Base-by-base conservation (phyloP, 2,797 vertebrate species). In the Platalea minor region DNA sequence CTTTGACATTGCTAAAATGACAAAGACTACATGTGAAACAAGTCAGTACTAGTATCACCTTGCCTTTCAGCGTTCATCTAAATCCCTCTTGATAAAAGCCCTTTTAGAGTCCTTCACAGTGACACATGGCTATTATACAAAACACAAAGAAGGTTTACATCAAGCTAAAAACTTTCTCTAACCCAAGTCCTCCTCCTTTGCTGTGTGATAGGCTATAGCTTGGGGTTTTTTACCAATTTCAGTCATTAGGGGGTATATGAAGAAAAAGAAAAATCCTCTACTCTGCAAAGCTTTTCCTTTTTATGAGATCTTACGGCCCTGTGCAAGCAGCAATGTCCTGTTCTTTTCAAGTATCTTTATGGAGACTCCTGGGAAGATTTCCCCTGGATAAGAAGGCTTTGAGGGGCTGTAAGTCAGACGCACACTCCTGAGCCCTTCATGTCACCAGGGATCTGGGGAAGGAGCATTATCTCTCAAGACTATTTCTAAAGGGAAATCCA, bases 331-430 rank as follows among this genome's bases (percentile, higher is more conserved):
- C 9, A 3, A 95, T 90, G 67, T 80, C 51, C 73, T 77, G 56
- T 69, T 75, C 92, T 94, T 94, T 94, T 85, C 59, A 92, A 91
- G 88, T 93, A 33, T 64, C 74, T 95, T 93, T 86, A 91, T 39
- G 64, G 59, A 84, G 85, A 90, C 74, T 84, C 80, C 60, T 59
- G 63, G 74, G 67, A 95, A 94, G 91, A 86, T 84, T 94, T 95
- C 43, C 77, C n/a, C 88, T 70, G 48, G 60, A 73, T 95, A 82
- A 90, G 69, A 82, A 69, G 41, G 80, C 93, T 95, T 87, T 94
- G 93, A 67, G 83, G 67, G 63, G 39, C 67, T 91, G 8, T 43
- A 96, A 89, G 60, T 78, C 80, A 86, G 74, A 85, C 28, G 78
- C 18, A 56, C 33, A 28, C 43, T 82, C 67, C 57, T 89, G 77